Conservation (phyloP, 2,113 vertebrate genomes). For the Peromyscus maniculatus region DNA sequence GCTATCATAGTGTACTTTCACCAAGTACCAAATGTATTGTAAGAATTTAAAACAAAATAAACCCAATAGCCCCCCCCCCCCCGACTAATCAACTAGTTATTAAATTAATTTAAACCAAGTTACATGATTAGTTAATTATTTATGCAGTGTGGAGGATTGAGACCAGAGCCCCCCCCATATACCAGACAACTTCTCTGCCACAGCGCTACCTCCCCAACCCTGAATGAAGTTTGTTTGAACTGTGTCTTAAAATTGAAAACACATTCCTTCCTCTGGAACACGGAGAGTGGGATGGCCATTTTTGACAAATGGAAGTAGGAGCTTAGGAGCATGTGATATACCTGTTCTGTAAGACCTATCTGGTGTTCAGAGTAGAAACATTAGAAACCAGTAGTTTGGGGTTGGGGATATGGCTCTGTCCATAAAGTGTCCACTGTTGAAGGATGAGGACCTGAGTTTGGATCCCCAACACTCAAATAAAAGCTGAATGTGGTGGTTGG, state of each 20-base stretch:
- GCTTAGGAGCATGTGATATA: neutral
- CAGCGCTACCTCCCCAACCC: neutral
- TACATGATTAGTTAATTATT: neutral
- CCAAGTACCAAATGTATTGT: neutral
- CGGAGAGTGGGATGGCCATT: neutral
- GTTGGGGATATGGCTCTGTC: neutral
- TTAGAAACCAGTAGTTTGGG: neutral
- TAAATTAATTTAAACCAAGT: neutral
- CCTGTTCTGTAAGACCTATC: constrained; percentile 18
- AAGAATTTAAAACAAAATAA: neutral
- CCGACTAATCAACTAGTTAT: neutral
- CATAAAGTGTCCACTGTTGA: neutral
- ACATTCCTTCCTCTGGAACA: constrained; percentile 1
- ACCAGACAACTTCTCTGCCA: neutral
- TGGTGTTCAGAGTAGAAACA: neutral
- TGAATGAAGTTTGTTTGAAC: constrained; percentile 19
- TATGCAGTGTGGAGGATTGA: neutral
- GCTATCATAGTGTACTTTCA: neutral
- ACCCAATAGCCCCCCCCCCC: too few species aligned
- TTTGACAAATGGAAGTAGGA: constrained; percentile 8
- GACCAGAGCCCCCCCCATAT: neutral
- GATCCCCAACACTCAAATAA: neutral
- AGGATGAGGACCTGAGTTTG: neutral
- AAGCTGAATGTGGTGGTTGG: neutral
- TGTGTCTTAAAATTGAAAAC: constrained; percentile 47